Conservation (phyloP, 2,888 invertebrate species). For the Ormyrus pomaceus region DNA sequence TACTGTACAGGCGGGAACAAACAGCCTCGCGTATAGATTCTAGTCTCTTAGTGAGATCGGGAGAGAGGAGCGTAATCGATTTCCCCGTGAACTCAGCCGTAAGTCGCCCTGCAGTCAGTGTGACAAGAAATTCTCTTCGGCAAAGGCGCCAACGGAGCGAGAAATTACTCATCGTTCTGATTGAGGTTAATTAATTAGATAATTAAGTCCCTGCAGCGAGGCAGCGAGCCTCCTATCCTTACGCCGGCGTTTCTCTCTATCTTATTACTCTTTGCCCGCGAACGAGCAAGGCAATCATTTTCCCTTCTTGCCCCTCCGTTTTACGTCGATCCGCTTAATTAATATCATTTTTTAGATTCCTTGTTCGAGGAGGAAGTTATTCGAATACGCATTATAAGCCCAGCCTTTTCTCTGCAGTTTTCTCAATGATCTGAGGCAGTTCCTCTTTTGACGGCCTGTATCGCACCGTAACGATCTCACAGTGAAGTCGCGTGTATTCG, state of each 20-base stretch:
- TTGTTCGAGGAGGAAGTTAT: not conserved
- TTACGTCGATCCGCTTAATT: not conserved
- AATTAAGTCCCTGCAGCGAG: constrained; percentile 71
- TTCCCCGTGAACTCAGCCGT: constrained; percentile 74
- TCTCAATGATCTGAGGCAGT: not conserved
- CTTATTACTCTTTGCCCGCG: constrained; percentile 2
- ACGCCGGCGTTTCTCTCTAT: constrained; percentile 10
- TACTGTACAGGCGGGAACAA: constrained; percentile 58
- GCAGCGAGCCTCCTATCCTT: constrained; percentile 52
- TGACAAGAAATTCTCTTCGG: constrained; percentile 73
- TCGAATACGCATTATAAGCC: no score
- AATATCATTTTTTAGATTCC: not conserved
- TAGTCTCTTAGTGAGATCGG: constrained; percentile 12
- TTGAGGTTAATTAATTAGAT: constrained; percentile 76
- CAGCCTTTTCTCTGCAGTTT: not conserved
- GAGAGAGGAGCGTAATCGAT: constrained; percentile 70
- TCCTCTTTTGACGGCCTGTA: not conserved
- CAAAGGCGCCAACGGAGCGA: constrained; percentile 75
- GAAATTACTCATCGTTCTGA: constrained; percentile 76
- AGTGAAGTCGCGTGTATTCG: not conserved
- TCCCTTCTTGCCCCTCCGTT: constrained; percentile 5
- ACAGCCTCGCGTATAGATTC: constrained; percentile 25
- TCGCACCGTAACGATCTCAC: constrained; percentile 28
- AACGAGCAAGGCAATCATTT: constrained; percentile 25
- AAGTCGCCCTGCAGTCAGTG: constrained; percentile 72